These are phyloP conservation scores for Dynastes maya DNA, from an alignment of 2,888 invertebrate genomes.

Conservation along the genomic window DNA sequence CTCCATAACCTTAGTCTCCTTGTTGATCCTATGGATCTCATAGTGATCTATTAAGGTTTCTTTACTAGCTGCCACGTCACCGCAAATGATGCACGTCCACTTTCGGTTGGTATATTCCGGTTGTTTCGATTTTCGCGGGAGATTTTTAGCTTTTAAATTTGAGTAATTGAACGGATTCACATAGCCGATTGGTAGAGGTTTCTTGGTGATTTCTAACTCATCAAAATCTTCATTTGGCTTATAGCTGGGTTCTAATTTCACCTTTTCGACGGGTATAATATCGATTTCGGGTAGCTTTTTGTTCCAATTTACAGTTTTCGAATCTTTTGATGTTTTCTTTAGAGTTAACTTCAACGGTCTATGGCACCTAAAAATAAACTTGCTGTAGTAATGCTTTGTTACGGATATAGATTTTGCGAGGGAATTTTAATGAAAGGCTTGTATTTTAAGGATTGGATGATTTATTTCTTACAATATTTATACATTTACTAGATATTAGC, in stretches of 20 bases:
- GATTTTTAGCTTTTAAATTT: conserved; percentile 41
- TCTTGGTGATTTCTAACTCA: background rate
- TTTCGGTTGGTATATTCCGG: conserved; percentile 50
- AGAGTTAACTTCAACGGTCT: conserved; percentile 42
- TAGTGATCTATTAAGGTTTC: conserved; percentile 57
- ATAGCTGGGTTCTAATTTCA: conserved; percentile 21
- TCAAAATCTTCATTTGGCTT: conserved; percentile 27
- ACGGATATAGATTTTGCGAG: background rate
- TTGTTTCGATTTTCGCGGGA: conserved; percentile 35
- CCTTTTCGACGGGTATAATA: conserved; percentile 52
- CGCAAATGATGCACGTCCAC: conserved; percentile 58
- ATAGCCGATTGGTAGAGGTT: conserved; percentile 49
- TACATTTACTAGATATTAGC: too few relatives aligned
- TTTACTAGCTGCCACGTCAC: conserved; percentile 53
- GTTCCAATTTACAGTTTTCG: conserved; percentile 48
- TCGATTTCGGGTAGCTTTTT: conserved; percentile 55
- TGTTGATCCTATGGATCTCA: conserved; percentile 56
- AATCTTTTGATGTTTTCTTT: conserved; percentile 24
- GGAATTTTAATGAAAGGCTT: conserved; percentile 1
- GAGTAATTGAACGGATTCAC: conserved; percentile 56
- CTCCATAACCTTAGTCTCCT: conserved; percentile 47
- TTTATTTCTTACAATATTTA: background rate
- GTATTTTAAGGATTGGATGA: background rate
- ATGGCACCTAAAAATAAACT: conserved; percentile 45
- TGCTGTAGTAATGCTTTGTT: conserved; percentile 30